Evolutionary conservation across 1,140 invertebrate genomes (phyloP).

Genomic region (Scaptomyza montana): DNA sequence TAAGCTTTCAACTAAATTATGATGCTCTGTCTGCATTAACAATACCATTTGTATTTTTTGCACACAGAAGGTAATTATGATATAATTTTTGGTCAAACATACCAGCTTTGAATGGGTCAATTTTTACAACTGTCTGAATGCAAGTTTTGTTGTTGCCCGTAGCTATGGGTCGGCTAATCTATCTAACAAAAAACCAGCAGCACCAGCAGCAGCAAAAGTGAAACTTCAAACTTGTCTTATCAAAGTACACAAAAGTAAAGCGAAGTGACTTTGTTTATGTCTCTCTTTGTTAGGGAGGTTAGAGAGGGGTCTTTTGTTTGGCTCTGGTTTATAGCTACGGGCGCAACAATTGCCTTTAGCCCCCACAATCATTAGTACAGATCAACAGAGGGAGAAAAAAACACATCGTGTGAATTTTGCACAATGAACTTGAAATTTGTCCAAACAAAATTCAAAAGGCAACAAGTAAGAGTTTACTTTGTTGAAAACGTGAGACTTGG

Average conservation of each 20-base stretch:
- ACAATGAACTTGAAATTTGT: constrained; percentile 68
- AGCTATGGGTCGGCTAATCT: constrained; percentile 40
- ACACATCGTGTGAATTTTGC: constrained; percentile 53
- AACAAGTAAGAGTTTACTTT: not conserved
- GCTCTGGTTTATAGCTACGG: constrained; percentile 35
- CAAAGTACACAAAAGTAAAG: constrained; percentile 20
- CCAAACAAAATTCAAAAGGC: constrained; percentile 19
- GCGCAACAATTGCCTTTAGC: constrained; percentile 44
- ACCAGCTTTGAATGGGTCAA: constrained; percentile 16
- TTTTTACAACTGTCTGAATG: not conserved
- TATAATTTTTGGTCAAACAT: constrained; percentile 36
- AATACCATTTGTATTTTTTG: constrained; percentile 1
- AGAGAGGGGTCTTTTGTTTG: constrained; percentile 14
- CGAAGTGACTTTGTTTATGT: constrained; percentile 34
- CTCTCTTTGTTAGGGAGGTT: not conserved
- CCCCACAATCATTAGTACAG: constrained; percentile 40
- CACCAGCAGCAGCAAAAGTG: constrained; percentile 42
- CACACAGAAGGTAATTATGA: constrained; percentile 47
- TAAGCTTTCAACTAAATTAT: constrained; percentile 44
- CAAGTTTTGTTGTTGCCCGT: not conserved
- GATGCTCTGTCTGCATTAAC: constrained; percentile 18
- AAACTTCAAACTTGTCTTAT: constrained; percentile 55
- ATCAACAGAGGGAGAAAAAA: constrained; percentile 15
- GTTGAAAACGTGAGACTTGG: too few species aligned
- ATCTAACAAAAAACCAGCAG: constrained; percentile 7